Conservation (phyloP, 92 coral and sea anemone species). For the Micromussa lordhowensis region DNA sequence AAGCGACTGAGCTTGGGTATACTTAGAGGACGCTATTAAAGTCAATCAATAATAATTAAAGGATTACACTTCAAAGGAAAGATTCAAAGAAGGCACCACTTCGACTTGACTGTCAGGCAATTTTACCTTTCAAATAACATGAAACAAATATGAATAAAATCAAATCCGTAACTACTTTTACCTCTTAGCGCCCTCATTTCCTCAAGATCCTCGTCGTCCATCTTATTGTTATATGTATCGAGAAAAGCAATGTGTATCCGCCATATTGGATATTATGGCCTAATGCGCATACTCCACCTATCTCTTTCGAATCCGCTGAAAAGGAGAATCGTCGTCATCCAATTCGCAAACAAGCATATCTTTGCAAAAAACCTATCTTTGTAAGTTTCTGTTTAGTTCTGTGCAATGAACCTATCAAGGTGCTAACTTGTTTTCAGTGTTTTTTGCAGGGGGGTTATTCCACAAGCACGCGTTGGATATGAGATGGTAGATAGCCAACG, state of each 20-base stretch:
- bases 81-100: background rate
- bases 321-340: no score
- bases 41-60: background rate
- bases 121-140: background rate
- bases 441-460: no score
- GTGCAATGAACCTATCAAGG: no score
- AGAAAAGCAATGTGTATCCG: slow-evolving; percentile 9
- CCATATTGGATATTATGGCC: slow-evolving; percentile 49
- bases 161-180: background rate
- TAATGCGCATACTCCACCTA: background rate
- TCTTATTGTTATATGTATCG: background rate
- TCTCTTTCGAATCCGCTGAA: no score
- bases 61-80: background rate
- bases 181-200: slow-evolving; percentile 96
- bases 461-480: no score
- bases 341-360: no score
- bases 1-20: slow-evolving; percentile 26
- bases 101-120: background rate
- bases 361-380: no score
- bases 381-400: no score
- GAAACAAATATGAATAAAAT: background rate
- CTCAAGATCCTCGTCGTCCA: slow-evolving; percentile 98
- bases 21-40: slow-evolving; percentile 27
- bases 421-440: no score
- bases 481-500: no score